A percentile compares a stretch with the other conserved stretches of the same genome.
Conservation (phyloP, 2,888 invertebrate genomes). For the Volucella inanis region DNA sequence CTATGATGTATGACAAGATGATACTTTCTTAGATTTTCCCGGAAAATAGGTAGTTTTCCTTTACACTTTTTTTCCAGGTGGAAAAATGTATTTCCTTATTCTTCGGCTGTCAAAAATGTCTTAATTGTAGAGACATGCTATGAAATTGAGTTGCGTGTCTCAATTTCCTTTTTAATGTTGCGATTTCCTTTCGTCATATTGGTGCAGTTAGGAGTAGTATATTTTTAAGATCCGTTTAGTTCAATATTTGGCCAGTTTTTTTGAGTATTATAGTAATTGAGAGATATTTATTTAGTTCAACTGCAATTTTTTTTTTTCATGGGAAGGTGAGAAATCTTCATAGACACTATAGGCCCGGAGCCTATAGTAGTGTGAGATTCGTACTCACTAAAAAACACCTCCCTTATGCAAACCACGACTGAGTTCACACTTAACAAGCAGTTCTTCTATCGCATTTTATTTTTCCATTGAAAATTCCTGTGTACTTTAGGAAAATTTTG, state of each 20-base stretch:
- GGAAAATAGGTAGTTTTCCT: constrained; percentile 28
- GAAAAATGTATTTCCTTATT: constrained; percentile 72
- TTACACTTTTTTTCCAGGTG: constrained; percentile 23
- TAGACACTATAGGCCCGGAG: too few relatives aligned
- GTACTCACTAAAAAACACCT: too few relatives aligned
- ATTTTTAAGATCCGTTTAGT: constrained; percentile 2
- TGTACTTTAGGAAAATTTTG: too few relatives aligned
- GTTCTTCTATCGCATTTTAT: too few relatives aligned
- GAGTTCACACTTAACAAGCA: too few relatives aligned
- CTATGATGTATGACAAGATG: neutral
- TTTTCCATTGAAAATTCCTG: too few relatives aligned
- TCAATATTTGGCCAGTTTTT: constrained; percentile 10
- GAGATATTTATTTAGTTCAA: too few relatives aligned
- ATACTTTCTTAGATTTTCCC: neutral
- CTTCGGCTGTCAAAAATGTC: constrained; percentile 73
- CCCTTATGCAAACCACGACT: too few relatives aligned
- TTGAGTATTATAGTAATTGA: too few relatives aligned
- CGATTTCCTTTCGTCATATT: constrained; percentile 18
- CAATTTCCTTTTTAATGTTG: constrained; percentile 39
- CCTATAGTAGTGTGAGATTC: too few relatives aligned
- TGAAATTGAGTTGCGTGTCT: constrained; percentile 68
- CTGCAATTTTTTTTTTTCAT: too few relatives aligned
- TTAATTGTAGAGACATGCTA: constrained; percentile 52
- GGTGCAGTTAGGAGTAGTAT: neutral
- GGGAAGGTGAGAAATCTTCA: too few relatives aligned